Evolutionary conservation across 2,888 invertebrate genomes (phyloP), one percentile per base, ranked within the genome.

Genomic region (Terebella lapidaria): DNA sequence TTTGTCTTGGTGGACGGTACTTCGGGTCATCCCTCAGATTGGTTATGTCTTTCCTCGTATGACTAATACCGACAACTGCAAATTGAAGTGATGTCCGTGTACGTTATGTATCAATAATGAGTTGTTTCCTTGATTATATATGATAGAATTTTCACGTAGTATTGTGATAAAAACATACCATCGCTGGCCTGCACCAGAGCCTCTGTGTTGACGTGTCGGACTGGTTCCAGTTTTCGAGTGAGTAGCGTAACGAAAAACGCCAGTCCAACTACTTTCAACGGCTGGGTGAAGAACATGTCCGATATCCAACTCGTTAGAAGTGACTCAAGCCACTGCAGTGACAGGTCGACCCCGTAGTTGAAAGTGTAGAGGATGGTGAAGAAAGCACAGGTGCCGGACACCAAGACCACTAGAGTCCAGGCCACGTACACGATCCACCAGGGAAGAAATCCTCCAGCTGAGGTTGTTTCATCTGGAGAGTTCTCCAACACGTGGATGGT

Each of bases 291-390:
- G n/a, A 74, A 62, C 0, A 75, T 62, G 0, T 73, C 72, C 1
- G 70, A 67, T 51, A 76, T 68, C 60, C 74, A 68, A 0, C 73
- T 67, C 15, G 72, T 59, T 3, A 75, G 51, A 51, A 76, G 64
- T 4, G 75, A 70, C 2, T 71, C 69, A 1, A 77, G 66, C 76
- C 77, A 78, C 57, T 72, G 67, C 2, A 67, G 68, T 5, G 73
- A 71, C 53, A 72, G 72, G 27, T 68, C 70, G 47, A 74, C 68
- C 4, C 76, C 75, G 57, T 74, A 77, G 60, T 68, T 61, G n/a
- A 71, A 69, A n/a, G 64, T 54, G 56, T 77, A 75, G 25, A 70
- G 68, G 10, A 70, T 51, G 2, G 74, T 57, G 28, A 71, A 71
- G 35, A 79, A 62, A 1, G 71, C 45, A 75, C 78, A 79, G n/a